Percentiles rank a stretch among this genome's conserved stretches.
phyloP scores from a whole-genome alignment of 1,140 invertebrate species.

The Apis laboriosa region DNA sequence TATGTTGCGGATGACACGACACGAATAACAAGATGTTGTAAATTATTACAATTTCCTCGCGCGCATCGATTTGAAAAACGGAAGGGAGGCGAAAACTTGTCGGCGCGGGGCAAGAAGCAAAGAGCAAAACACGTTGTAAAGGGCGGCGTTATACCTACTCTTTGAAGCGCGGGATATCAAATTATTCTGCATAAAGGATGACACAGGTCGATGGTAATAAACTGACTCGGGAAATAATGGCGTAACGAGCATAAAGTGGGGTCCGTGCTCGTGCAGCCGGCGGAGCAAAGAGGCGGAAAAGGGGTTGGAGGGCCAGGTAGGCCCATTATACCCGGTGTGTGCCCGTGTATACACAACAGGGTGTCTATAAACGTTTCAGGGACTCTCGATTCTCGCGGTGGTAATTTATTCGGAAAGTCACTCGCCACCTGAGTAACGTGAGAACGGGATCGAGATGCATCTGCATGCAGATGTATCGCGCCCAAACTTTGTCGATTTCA shows the following conservation, averaged over 20 bases:
- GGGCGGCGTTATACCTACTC: constrained; percentile 39
- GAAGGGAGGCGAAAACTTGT: not conserved
- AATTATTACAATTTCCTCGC: not conserved
- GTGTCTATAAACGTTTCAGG: constrained; percentile 69
- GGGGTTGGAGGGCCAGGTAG: constrained; percentile 69
- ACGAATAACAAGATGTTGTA: too few species aligned
- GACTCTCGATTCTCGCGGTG: constrained; percentile 53
- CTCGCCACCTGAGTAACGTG: constrained; percentile 74
- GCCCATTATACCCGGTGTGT: constrained; percentile 64
- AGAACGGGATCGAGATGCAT: constrained; percentile 68
- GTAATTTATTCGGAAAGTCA: constrained; percentile 76
- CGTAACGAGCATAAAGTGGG: constrained; percentile 66
- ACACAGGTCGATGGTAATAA: constrained; percentile 68
- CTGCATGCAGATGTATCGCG: constrained; percentile 65
- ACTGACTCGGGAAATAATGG: constrained; percentile 68
- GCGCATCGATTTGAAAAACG: not conserved
- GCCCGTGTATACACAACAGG: constrained; percentile 63
- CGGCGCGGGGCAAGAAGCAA: not conserved
- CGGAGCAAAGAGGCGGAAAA: constrained; percentile 61
- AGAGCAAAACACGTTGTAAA: not conserved
- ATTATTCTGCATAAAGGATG: constrained; percentile 67
- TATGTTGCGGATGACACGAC: too few species aligned
- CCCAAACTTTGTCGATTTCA: constrained; percentile 46
- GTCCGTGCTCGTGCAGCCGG: constrained; percentile 64
- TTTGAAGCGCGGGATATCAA: constrained; percentile 63